Conservation (phyloP, 1,140 invertebrate genomes). For the Eufriesea mexicana region DNA sequence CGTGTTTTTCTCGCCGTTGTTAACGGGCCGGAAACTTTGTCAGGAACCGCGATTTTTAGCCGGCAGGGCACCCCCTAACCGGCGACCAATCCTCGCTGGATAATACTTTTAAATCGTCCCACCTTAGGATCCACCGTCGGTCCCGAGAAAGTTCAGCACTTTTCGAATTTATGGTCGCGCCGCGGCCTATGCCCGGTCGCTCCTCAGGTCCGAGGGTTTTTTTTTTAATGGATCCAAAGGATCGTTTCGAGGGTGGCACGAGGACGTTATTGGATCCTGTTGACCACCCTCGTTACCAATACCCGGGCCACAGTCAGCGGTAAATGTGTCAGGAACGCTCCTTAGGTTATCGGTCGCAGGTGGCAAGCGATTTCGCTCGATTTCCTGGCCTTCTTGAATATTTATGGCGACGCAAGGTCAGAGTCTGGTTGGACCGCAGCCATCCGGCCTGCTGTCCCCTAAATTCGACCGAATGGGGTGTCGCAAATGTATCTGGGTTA, state of each 20-base stretch:
- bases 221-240: conserved; percentile 10
- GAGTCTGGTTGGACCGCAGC: conserved; percentile 26
- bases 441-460: conserved; percentile 22
- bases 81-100: neutral
- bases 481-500: conserved; percentile 27
- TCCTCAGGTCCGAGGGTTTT: neutral
- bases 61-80: neutral
- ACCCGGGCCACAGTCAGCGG: neutral
- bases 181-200: neutral
- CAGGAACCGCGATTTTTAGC: conserved; percentile 13
- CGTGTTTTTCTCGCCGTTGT: conserved; percentile 16
- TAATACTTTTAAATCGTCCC: conserved; percentile 2
- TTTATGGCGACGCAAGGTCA: conserved; percentile 39
- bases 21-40: conserved; percentile 42
- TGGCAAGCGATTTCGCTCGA: conserved; percentile 28
- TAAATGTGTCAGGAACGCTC: conserved; percentile 10
- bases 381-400: conserved; percentile 36
- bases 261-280: conserved; percentile 32
- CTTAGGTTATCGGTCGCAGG: conserved; percentile 26
- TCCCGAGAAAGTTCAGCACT: conserved; percentile 4
- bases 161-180: neutral
- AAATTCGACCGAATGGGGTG: conserved; percentile 21
- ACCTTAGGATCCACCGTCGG: neutral
- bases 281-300: conserved; percentile 12
- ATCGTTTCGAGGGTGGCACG: neutral